Conservation (phyloP, 2,888 invertebrate genomes). For the Gortyna flavago region DNA sequence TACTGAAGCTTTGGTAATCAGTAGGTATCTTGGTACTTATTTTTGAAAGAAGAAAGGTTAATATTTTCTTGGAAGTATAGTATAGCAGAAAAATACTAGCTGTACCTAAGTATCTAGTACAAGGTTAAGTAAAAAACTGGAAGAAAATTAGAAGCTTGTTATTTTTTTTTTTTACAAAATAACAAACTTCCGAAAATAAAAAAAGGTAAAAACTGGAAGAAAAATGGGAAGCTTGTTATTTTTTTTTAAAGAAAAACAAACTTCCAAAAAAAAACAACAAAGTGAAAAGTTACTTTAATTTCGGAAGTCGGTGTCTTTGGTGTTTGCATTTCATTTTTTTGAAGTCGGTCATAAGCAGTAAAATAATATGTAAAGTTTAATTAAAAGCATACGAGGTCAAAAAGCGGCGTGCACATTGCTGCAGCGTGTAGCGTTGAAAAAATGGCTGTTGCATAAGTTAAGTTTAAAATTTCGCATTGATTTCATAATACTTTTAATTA, state of each 20-base stretch:
- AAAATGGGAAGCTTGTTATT: not conserved
- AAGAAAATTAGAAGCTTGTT: not conserved
- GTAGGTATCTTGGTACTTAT: not conserved
- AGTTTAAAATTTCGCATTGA: not conserved
- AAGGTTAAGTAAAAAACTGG: not conserved
- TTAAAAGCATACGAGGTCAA: slow-evolving; percentile 23
- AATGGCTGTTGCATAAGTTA: not conserved
- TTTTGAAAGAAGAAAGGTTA: not conserved
- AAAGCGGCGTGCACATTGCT: not conserved
- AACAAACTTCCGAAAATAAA: not conserved
- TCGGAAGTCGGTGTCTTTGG: not conserved
- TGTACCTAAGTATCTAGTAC: not conserved
- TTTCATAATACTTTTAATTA: slow-evolving; percentile 11
- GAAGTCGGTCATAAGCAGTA: not conserved
- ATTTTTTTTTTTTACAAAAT: not conserved
- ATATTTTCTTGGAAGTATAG: not conserved
- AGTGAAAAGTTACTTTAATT: not conserved
- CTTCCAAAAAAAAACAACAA: not conserved
- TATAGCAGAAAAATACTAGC: not conserved
- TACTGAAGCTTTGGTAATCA: slow-evolving; percentile 12
- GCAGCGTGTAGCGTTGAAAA: slow-evolving; percentile 5
- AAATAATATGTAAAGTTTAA: not conserved
- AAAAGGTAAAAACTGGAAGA: not conserved
- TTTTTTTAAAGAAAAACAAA: not conserved
- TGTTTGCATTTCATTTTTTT: not conserved